phyloP scores from a whole-genome alignment of 2,797 vertebrate species.

The Bucorvus abyssinicus region DNA sequence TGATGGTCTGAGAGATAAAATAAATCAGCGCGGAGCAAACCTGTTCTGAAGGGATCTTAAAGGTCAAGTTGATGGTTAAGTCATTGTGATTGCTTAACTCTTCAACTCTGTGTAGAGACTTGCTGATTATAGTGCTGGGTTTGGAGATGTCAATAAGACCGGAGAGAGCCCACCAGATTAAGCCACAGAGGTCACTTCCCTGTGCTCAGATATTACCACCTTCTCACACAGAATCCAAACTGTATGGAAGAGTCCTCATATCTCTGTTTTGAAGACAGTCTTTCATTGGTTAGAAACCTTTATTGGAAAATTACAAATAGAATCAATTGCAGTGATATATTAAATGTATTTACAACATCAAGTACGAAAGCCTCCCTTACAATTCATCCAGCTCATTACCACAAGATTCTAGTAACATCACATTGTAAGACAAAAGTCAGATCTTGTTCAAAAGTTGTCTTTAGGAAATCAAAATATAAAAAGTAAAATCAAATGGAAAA shows the following conservation, averaged over 20 bases:
- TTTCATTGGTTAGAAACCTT: not conserved
- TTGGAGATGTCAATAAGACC: not conserved
- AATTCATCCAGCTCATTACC: not conserved
- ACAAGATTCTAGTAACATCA: not conserved
- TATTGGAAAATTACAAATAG: not conserved
- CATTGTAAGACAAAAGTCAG: not conserved
- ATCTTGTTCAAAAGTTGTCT: not conserved
- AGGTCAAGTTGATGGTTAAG: conserved; percentile 43
- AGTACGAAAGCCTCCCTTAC: not conserved
- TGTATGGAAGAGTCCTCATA: not conserved
- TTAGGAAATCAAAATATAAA: not conserved
- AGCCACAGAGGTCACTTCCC: not conserved
- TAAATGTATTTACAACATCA: not conserved
- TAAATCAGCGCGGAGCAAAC: conserved; percentile 41
- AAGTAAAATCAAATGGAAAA: not conserved
- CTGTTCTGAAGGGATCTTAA: conserved; percentile 38
- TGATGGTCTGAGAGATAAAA: conserved; percentile 25
- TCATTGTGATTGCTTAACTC: conserved; percentile 15
- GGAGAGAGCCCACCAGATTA: not conserved
- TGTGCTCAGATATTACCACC: not conserved
- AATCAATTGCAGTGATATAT: not conserved
- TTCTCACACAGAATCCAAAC: not conserved
- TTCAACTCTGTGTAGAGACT: not conserved
- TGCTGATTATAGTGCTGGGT: not conserved
- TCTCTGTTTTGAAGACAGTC: not conserved